These are phyloP conservation scores for Garrulus glandarius DNA, from an alignment of 2,797 vertebrate genomes.

Conservation along the genomic window DNA sequence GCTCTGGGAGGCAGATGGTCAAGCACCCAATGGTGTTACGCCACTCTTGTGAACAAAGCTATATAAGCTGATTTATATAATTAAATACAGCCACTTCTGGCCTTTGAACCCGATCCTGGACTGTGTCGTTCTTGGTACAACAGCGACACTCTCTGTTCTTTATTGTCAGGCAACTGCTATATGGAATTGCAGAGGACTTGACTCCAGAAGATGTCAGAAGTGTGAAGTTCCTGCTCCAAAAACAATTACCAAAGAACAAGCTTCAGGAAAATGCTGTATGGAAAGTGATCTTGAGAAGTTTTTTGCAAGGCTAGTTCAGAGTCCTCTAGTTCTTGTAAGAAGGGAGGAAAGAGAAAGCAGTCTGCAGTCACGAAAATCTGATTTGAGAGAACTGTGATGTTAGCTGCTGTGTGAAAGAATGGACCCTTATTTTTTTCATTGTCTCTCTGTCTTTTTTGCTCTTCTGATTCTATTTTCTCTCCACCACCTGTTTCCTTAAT, in stretches of 20 bases:
- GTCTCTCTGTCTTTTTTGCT: background rate
- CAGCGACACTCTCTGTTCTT: background rate
- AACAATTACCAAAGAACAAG: background rate
- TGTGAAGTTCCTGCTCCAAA: conserved; percentile 26
- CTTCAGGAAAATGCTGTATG: conserved; percentile 56
- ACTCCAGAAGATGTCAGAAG: background rate
- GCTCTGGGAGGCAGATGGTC: too few relatives aligned
- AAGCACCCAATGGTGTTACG: too few relatives aligned
- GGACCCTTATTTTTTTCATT: background rate
- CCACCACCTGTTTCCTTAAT: background rate
- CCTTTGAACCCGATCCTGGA: too few relatives aligned
- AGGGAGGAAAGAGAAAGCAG: background rate
- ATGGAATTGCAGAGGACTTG: conserved; percentile 44
- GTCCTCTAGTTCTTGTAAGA: background rate
- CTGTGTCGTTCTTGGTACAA: too few relatives aligned
- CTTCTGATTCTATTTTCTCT: background rate
- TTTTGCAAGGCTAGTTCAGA: background rate
- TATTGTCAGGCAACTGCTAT: conserved; percentile 49
- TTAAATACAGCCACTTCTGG: too few relatives aligned
- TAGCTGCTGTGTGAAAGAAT: background rate
- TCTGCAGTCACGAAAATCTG: background rate
- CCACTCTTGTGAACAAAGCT: too few relatives aligned
- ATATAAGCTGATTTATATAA: too few relatives aligned
- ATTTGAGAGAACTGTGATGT: background rate
- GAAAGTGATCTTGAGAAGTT: background rate